Conservation (phyloP, 2,113 vertebrate genomes). For the Taurulus bubalis region DNA sequence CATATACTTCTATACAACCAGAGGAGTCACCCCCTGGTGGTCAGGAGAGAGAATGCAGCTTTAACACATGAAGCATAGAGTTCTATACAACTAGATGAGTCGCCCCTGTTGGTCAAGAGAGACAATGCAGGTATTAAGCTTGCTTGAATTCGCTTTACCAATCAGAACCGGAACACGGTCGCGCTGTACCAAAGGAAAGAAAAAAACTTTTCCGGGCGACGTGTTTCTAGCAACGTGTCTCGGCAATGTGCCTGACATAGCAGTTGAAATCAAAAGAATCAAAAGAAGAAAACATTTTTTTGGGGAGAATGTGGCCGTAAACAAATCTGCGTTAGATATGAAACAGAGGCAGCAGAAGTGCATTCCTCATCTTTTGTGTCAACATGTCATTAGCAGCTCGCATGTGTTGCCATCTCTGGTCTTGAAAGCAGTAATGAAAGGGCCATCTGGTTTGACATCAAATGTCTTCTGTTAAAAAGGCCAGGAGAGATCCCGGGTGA, state of each 20-base stretch:
- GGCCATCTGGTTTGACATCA: conserved; percentile 69
- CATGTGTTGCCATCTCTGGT: conserved; percentile 57
- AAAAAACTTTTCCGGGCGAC: background rate
- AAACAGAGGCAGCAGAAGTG: conserved; percentile 40
- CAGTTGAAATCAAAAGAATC: background rate
- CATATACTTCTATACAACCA: too few relatives aligned
- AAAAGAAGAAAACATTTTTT: background rate
- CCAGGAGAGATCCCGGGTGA: conserved; percentile 52
- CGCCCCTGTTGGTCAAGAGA: too few relatives aligned
- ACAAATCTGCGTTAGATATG: conserved; percentile 65
- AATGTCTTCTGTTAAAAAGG: conserved; percentile 58
- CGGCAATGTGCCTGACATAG: background rate
- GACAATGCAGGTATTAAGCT: background rate
- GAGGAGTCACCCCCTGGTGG: too few relatives aligned
- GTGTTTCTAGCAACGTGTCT: too few relatives aligned
- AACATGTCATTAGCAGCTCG: conserved; percentile 64
- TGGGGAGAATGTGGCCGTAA: conserved; percentile 43
- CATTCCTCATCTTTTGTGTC: conserved; percentile 56
- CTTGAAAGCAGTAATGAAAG: conserved; percentile 54
- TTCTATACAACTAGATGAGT: too few relatives aligned
- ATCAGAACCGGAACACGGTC: background rate
- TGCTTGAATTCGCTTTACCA: background rate
- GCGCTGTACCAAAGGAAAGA: background rate
- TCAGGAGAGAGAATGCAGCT: too few relatives aligned
- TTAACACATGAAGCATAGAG: too few relatives aligned